Evolutionary conservation across 2,797 vertebrate species (phyloP).

Genomic region (Notolepis coatsorum): DNA sequence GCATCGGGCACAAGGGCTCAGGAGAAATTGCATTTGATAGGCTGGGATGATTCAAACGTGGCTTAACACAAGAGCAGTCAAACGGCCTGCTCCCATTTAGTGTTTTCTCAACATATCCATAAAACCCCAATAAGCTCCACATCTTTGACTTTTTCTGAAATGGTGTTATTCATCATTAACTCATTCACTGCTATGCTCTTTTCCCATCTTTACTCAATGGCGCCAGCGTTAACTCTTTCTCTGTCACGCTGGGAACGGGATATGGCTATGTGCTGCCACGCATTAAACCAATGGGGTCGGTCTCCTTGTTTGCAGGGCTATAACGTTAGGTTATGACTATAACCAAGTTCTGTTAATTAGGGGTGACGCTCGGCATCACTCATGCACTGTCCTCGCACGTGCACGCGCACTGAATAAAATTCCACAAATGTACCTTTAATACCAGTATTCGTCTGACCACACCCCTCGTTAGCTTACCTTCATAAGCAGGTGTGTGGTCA

Average conservation of each 20-base stretch:
- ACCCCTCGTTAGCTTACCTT: too few relatives aligned
- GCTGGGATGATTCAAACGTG: conserved; percentile 42
- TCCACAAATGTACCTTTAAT: too few relatives aligned
- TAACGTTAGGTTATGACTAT: too few relatives aligned
- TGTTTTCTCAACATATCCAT: conserved; percentile 12
- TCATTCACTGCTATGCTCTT: too few relatives aligned
- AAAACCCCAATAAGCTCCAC: not conserved
- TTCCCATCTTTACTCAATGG: too few relatives aligned
- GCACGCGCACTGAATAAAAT: too few relatives aligned
- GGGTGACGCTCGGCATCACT: too few relatives aligned
- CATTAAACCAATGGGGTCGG: not conserved
- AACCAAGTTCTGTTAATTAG: too few relatives aligned
- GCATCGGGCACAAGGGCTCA: conserved; percentile 47
- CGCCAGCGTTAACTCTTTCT: too few relatives aligned
- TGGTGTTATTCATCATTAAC: not conserved
- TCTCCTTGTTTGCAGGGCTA: conserved; percentile 16
- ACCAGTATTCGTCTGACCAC: too few relatives aligned
- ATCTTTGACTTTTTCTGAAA: not conserved
- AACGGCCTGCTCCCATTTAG: conserved; percentile 23
- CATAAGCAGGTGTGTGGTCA: too few relatives aligned
- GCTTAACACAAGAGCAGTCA: conserved; percentile 47
- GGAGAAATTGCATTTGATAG: conserved; percentile 52
- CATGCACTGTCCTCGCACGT: too few relatives aligned
- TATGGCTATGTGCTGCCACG: not conserved
- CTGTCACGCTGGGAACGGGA: not conserved